Base-by-base conservation (phyloP, 2,113 vertebrate genomes). In the Psittacula cyanocephala region DNA sequence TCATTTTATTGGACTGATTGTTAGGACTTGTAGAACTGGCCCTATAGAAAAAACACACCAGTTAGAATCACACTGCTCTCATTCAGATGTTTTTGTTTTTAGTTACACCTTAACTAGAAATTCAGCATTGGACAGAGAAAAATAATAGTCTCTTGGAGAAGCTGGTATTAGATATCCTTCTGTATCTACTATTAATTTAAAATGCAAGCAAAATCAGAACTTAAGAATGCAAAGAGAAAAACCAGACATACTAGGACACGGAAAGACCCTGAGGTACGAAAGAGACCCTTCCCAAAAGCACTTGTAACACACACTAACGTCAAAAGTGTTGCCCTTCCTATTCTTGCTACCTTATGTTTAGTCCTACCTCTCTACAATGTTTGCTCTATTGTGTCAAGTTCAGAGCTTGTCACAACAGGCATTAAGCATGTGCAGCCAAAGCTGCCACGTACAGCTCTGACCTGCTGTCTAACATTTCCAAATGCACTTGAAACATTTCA, bases 1-100 rank as follows among this genome's bases (percentile, higher is more conserved):
- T 99, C 97, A 99, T 99, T 98, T 99, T 99, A 98, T 99, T 99
- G 96, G 99, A 99, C 97, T 99, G 99, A 97, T 98, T 99, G 96
- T 98, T 99, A 20, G 99, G 99, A 97, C 99, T 99, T n/a, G 99
- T 99, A 93, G 99, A 99, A 97, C 98, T 99, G 60, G 98, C 99
- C 98, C 99, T 99, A 94, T 76, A 86, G 69, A 96, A 93, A 93
- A 88, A 96, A 67, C 94, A 81, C 44, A 88, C 41, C 75, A 71
- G 86, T 97, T 89, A 97, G 95, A 81, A 89, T 67, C 49, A 55
- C 17, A 16, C 20, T 33, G 50, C 28, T 68, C 37, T 86, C 19
- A 70, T 16, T 35, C 18, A 63, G 33, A 25, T 39, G 22, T 19
- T 83, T 72, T 31, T 93, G 82, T 14, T 78, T 62, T 60, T 11